Base-by-base conservation (phyloP, 2,888 invertebrate genomes). In the Cosmia pyralina region DNA sequence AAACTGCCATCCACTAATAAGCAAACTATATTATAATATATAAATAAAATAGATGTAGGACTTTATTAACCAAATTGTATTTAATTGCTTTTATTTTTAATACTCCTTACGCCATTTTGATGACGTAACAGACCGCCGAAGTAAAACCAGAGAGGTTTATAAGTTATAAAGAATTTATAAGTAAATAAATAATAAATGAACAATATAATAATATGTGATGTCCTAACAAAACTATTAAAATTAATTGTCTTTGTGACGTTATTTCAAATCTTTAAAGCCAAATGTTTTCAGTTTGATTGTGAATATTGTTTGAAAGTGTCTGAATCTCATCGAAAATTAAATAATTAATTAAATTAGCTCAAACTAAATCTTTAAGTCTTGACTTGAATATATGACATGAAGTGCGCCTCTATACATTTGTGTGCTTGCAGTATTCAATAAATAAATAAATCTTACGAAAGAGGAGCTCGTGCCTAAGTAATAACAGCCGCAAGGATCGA, bases 11-110 rank as follows among this genome's bases (percentile, higher is more conserved):
- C 69, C 71, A 81, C 38, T 66, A 63, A 66, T 71, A n/a, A 81
- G 66, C 44, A 65, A 59, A 64, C 62, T 77, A 81, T 84, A 83
- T 80, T 84, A 83, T 80, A 77, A 85, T 79, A 72, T 84, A 87
- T 85, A 82, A 83, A 88, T 82, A 81, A 80, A 82, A 88, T 85
- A 85, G 84, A 22, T 81, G 69, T 89, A 89, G 84, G 84, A 84
- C 76, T 76, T 87, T 87, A 88, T 83, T 89, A 88, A 89, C 88
- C 87, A 89, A 89, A 89, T 83, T 89, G 79, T 86, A 89, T 86
- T 88, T 86, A 86, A 87, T 85, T 85, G 85, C 86, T 88, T 85
- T 79, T 83, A 88, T 83, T 85, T 80, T 76, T 81, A 85, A 89
- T 86, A 88, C 85, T 86, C 88, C 70, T 57, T 81, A 67, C 86